Base-by-base conservation (phyloP, 2,797 vertebrate species). In the Anguilla obscura region DNA sequence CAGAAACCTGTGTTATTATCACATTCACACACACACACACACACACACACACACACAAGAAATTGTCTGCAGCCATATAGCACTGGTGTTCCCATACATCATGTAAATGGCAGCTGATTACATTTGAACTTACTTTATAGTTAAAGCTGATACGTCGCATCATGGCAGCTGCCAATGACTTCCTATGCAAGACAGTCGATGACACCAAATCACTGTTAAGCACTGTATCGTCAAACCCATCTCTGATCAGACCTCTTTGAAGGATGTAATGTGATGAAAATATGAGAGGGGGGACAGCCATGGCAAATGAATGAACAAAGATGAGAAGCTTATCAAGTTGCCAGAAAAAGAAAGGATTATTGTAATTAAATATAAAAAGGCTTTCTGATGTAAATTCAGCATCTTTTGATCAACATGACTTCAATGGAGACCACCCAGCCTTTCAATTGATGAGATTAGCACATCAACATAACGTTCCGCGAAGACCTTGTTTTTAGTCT, bases 231-330 rank as follows among this genome's bases (percentile, higher is more conserved):
- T 40, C 36, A 21, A 21, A 3, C 74, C 74, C 74, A 76, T 76
- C 74, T 76, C 33, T 76, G 74, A 76, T 76, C 74, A 76, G 74
- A 76, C 74, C 33, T 18, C 33, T 76, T 76, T 76, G 40, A 36
- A 76, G 36, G 74, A 85, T 33, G 84, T 60, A n/a, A 76, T 24
- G 66, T 74, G 84, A 30, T 58, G 84, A 40, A 66, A 66, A 54
- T 18, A 50, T 87, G 86, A 87, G 66, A 85, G 54, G 92, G 7
- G n/a, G 89, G 74, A 89, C 84, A 40, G 82, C 88, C 52, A 58
- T 3, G 63, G 56, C 60, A 88, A 86, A 88, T 89, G 63, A 92
- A 69, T 87, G 52, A 91, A 92, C 58, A 88, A 87, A 91, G 45
- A 84, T n/a, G 87, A 60, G 84, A 18, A 87, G 69, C 74, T 85